Percentiles rank a stretch among this genome's conserved stretches.
Conservation (phyloP, 2,888 invertebrate genomes). For the Microchrysa polita region DNA sequence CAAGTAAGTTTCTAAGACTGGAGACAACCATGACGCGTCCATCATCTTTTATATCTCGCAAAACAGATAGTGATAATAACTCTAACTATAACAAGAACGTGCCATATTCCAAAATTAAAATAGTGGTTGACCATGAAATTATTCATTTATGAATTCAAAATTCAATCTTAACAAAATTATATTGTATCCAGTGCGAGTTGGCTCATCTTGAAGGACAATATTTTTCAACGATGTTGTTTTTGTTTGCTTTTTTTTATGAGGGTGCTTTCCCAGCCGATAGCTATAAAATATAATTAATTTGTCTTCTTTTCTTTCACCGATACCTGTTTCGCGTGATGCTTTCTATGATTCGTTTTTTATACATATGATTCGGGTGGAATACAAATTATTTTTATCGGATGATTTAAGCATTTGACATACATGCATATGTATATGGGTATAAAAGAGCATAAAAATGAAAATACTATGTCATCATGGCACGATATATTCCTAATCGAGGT, state of each 20-base stretch:
- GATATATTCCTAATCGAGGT: no score
- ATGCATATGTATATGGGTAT: no score
- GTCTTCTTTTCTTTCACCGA: no score
- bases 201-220: slow-evolving; percentile 2
- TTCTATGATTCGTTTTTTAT: no score
- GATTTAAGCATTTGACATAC: no score
- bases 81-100: slow-evolving; percentile 23
- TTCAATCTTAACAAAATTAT: neutral
- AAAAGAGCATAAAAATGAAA: no score
- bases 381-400: no score
- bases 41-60: slow-evolving; percentile 40
- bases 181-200: neutral
- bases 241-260: neutral
- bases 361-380: no score
- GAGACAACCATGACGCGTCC: slow-evolving; percentile 12
- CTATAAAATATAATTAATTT: no score
- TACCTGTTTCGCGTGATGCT: no score
- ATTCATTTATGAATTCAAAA: neutral
- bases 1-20: slow-evolving; percentile 24
- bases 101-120: slow-evolving; percentile 26
- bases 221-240: no score
- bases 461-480: no score
- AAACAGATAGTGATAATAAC: neutral
- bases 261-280: neutral
- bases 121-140: slow-evolving; percentile 38